Evolutionary conservation across 2,113 vertebrate genomes (phyloP), one percentile per base, ranked within the genome.

Genomic region (Tenebrosternarchus preto): DNA sequence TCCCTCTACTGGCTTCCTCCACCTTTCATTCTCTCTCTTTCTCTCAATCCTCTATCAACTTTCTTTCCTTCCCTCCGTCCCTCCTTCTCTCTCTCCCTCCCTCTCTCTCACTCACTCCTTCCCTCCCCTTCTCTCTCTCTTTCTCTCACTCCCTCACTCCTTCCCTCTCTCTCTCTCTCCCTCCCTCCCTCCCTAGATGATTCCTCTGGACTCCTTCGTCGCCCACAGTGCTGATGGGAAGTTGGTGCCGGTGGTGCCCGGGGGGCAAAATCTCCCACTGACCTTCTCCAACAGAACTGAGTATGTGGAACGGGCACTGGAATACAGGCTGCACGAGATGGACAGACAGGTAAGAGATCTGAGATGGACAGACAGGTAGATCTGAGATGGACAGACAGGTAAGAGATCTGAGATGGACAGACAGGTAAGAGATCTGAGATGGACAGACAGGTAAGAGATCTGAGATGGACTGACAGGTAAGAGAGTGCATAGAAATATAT

Each of bases 291-390:
- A 93, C 86, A 82, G 90, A 72, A 93, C 89, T 43, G 91, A 93
- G 83, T 94, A 94, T 29, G 94, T 94, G 80, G 93, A 94, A 80
- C 86, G 89, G 84, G 89, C 92, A 16, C 85, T 94, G 82, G 86
- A 93, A 73, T 93, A 92, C 89, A 85, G 93, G 74, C 88, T 94
- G 81, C 94, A 94, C 53, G 94, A 94, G 81, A 93, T 94, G 91
- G 94, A 94, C 78, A 87, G 88, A 80, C 94, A 94, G 93, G 94
- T 94, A 83, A 85, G 2, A 36, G 59, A 22, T 19, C 59, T 20
- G 53, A 20, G 64, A 15, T 12, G 43, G 39, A 43, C 39, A 43
- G 39, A 43, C 39, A 43, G 39, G 39, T 43, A 43, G 6, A 5
- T 7, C 39, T 60, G 93, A 94, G 81, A 93, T 93, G 91, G 93